Conservation (phyloP, 2,113 vertebrate genomes). For the Melanerpes aurifrons region DNA sequence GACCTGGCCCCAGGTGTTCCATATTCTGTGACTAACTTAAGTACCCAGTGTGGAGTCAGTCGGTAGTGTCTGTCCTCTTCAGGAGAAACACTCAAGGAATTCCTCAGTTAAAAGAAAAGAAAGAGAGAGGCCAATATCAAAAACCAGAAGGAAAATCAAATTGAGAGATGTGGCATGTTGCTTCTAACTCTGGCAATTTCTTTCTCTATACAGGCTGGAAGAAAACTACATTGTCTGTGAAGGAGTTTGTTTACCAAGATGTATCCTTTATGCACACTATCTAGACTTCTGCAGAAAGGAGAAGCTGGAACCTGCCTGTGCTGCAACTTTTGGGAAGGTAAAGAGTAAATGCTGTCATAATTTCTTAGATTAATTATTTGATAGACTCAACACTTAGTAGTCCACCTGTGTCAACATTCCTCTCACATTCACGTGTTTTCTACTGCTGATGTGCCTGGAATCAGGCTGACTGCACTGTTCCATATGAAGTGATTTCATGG, state of each 20-base stretch:
- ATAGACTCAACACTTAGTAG: background rate
- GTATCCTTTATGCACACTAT: conserved; percentile 97
- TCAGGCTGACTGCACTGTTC: background rate
- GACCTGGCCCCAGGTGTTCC: background rate
- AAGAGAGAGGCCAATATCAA: background rate
- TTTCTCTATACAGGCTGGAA: conserved; percentile 86
- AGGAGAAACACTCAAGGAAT: background rate
- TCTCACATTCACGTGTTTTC: background rate
- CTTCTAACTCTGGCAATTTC: background rate
- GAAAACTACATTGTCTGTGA: conserved; percentile 99
- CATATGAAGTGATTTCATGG: background rate
- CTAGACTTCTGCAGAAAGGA: conserved; percentile 98
- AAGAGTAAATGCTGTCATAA: background rate
- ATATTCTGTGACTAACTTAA: background rate
- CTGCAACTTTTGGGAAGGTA: conserved; percentile 98
- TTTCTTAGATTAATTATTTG: background rate
- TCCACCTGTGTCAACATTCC: background rate
- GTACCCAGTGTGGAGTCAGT: background rate
- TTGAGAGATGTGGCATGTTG: rapidly evolving
- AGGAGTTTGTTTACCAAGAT: conserved; percentile 95
- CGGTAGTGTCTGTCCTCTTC: background rate
- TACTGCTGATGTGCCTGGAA: background rate
- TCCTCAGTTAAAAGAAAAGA: background rate
- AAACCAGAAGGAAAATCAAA: background rate
- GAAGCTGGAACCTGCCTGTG: conserved; percentile 98